These are phyloP conservation scores for Plebejus melissa DNA, from an alignment of 2,888 invertebrate genomes.

Conservation along the genomic window DNA sequence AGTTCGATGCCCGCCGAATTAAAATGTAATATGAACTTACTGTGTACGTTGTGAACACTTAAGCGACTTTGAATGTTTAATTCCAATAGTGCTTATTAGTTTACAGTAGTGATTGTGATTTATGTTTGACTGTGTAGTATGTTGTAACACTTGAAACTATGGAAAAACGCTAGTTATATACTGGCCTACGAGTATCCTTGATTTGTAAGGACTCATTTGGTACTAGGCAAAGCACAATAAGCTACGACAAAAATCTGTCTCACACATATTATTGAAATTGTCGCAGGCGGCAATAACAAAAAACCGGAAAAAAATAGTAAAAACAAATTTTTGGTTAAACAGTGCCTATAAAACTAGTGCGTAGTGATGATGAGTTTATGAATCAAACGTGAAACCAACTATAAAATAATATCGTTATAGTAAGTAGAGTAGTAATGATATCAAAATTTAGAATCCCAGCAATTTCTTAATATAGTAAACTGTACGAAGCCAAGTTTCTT, in stretches of 20 bases:
- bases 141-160: background rate
- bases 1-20: constrained; percentile 16
- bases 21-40: constrained; percentile 12
- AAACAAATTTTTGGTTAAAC: background rate
- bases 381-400: background rate
- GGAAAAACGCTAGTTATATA: constrained; percentile 1
- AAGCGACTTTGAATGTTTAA: constrained; percentile 7
- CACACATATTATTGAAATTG: background rate
- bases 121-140: background rate
- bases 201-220: background rate
- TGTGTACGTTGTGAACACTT: constrained; percentile 3
- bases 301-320: background rate
- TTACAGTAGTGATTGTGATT: constrained; percentile 18
- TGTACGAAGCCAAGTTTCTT: constrained; percentile 6
- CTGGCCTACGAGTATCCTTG: background rate
- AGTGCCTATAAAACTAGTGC: background rate
- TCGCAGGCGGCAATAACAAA: background rate
- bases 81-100: constrained; percentile 26
- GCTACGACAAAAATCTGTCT: background rate
- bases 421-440: background rate
- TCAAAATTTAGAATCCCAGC: background rate
- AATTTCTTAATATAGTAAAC: constrained; percentile 25
- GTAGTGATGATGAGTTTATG: background rate
- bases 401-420: background rate
- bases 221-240: background rate